Conservation (phyloP, 2,888 invertebrate genomes). For the Drosophila meridionalis region DNA sequence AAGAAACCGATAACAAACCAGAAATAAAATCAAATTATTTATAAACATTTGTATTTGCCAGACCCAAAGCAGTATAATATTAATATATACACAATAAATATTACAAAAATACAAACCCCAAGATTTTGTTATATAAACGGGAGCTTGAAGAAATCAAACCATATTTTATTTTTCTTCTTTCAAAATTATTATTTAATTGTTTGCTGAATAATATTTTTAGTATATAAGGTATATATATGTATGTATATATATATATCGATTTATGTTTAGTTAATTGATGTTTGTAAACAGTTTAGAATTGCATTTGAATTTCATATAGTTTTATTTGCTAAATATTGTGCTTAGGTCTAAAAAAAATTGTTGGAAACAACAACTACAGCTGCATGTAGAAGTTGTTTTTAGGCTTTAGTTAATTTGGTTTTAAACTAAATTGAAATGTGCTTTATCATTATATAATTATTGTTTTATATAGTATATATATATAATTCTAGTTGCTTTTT, state of each 20-base stretch:
- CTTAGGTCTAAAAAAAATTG: slow-evolving; percentile 42
- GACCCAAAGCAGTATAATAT: slow-evolving; percentile 61
- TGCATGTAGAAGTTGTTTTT: slow-evolving; percentile 37
- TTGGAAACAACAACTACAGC: slow-evolving; percentile 46
- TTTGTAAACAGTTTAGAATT: slow-evolving; percentile 64
- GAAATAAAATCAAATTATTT: slow-evolving; percentile 73
- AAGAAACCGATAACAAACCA: slow-evolving; percentile 28
- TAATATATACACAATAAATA: slow-evolving; percentile 70
- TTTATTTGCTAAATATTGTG: slow-evolving; percentile 38
- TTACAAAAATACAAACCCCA: slow-evolving; percentile 39
- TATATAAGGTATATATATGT: slow-evolving; percentile 28
- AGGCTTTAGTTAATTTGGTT: slow-evolving; percentile 26
- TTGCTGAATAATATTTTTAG: slow-evolving; percentile 32
- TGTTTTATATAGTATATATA: not conserved
- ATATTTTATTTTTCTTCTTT: slow-evolving; percentile 12
- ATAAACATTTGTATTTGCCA: slow-evolving; percentile 75
- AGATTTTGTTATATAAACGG: not conserved
- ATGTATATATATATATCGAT: slow-evolving; percentile 25
- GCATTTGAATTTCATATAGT: slow-evolving; percentile 35
- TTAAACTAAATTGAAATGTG: slow-evolving; percentile 42
- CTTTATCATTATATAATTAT: slow-evolving; percentile 20
- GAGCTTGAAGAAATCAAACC: slow-evolving; percentile 1
- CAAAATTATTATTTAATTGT: slow-evolving; percentile 44
- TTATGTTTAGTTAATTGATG: slow-evolving; percentile 48
- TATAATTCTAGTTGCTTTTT: slow-evolving; percentile 25